phyloP scores from a whole-genome alignment of 2,113 vertebrate species.

The Himantopus leucocephalus region DNA sequence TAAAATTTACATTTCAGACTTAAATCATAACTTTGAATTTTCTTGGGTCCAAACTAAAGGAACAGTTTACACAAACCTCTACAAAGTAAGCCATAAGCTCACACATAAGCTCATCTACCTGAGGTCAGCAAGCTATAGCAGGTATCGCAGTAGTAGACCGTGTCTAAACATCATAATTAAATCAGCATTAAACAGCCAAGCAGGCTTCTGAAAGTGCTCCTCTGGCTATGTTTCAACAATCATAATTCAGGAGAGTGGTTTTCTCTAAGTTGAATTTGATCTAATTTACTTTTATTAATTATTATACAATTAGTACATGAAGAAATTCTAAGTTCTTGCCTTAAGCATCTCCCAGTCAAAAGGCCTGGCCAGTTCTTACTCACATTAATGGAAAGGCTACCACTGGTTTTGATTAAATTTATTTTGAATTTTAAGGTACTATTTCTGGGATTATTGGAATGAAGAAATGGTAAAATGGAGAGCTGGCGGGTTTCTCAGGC shows the following conservation, averaged over 20 bases:
- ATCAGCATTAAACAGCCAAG: background rate
- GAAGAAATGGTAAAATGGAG: background rate
- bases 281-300: conserved; percentile 54
- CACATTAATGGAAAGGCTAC: background rate
- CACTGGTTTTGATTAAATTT: background rate
- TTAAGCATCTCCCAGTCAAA: background rate
- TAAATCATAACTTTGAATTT: background rate
- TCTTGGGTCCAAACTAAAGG: background rate
- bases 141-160: background rate
- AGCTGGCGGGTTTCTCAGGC: background rate
- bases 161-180: conserved; percentile 22
- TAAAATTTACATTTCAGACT: background rate
- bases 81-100: background rate
- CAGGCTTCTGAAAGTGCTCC: conserved; percentile 37
- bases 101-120: background rate
- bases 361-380: background rate
- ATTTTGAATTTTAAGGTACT: background rate
- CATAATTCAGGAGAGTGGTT: conserved; percentile 13
- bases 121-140: background rate
- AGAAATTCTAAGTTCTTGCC: background rate
- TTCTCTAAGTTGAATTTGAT: conserved; percentile 20
- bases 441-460: background rate
- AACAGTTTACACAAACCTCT: background rate
- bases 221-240: conserved; percentile 32
- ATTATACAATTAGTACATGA: background rate